Evolutionary conservation across 1,140 invertebrate species (phyloP), one percentile per base, ranked within the genome.

Genomic region (Brachionus rotundiformis): DNA sequence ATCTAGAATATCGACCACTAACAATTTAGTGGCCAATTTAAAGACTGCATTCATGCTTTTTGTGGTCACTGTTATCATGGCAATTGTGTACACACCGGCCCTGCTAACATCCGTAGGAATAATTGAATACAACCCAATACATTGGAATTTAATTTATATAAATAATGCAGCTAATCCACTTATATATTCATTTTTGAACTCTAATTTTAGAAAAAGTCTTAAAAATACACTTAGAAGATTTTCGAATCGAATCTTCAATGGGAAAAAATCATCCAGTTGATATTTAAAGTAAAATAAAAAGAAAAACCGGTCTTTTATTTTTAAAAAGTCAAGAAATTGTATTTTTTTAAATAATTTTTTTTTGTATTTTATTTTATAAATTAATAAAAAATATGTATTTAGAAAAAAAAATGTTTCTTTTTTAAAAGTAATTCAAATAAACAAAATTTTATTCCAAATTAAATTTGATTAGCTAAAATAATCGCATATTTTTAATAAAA

Each of bases 91-190:
- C 23, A 79, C 47, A 33, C 76, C 76, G 33, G 76, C 76, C 31
- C 41, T 79, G 13, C 27, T 79, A 13, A 79, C 76, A 11, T 79
- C 76, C 2, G 31, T 79, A 11, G 76, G 76, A 29, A 39, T 39
- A 3, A 33, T 79, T 13, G 44, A 79, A 1, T 79, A 79, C 19
- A 79, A 79, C 59, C 76, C 76, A 63, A 23, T 79, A 6, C 47
- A 54, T 79, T 79, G 76, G 76, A 79, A 79, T 63, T 23, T 79
- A 19, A 41, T 79, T 41, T 79, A 79, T 23, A 79, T 79, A 8
- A 79, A 79, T n/a, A 79, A 79, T 59, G 76, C 76, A 33, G 76
- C 59, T 39, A 79, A 79, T 61, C 76, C 76, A 27, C n/a, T 79
- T 4, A 63, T 79, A 25, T 79, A 79, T 63, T 79, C 76, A n/a